Base-by-base conservation (phyloP, 1,140 invertebrate genomes). In the Sarcophaga bullata region DNA sequence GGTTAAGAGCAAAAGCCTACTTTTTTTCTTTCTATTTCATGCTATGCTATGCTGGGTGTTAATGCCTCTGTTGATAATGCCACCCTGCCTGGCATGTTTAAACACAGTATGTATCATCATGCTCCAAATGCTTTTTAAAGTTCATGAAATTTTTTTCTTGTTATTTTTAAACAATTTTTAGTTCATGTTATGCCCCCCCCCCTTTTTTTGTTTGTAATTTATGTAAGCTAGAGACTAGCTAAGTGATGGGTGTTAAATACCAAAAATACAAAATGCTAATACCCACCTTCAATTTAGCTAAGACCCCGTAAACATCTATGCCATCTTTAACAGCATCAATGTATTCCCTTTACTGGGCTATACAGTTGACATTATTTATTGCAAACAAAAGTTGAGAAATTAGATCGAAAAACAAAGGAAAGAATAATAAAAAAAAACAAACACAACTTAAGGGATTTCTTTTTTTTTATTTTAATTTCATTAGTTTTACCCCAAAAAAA, bases 1-100 rank as follows among this genome's bases (percentile, higher is more conserved):
- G 75, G 75, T 78, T 50, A 19, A 78, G 75, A 78, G 75, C 75
- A 78, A 78, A 50, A 58, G 11, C 17, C 17, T 78, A 50, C 50
- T 17, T 50, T 52, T 68, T 68, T 68, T 7, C 25, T 37, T 37
- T 37, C 25, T 37, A 37, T 2, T 2, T 4, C 4, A 1, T 4
- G 25, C 25, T 37, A 37, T 37, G 4, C 25, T 37, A 37, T 37
- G 25, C 4, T 1, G 1, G 10, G 19, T n/a, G 62, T 52, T 52
- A 52, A 52, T 52, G 50, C 50, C 13, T 9, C 13, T 52, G 50
- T 68, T 68, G 62, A 25, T 68, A 25, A 68, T 68, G 62, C 62
- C 75, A 78, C 49, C 75, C 19, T 78, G 75, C 50, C 10, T 17
- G 62, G n/a, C 62, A 19, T 54, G 52, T 10, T 10, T 15, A 54